These are phyloP conservation scores for Adoxophyes honmai DNA, from an alignment of 1,140 invertebrate genomes.

Conservation along the genomic window DNA sequence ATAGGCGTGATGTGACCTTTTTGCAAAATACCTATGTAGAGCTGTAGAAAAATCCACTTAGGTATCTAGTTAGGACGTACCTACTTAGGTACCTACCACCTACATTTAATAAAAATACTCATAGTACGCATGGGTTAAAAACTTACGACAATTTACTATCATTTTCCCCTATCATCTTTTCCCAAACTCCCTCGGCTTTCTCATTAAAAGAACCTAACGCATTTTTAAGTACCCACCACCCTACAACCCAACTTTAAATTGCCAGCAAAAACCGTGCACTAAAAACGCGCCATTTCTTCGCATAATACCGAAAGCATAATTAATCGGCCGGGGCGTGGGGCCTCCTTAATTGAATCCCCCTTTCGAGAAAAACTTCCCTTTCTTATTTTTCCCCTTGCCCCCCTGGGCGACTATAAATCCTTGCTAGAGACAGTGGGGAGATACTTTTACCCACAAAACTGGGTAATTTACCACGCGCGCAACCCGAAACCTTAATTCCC, in stretches of 20 bases:
- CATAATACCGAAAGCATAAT: conserved; percentile 69
- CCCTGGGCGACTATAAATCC: conserved; percentile 72
- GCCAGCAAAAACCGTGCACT: not conserved
- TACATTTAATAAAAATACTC: no score
- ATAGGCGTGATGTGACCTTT: no score
- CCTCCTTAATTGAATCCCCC: conserved; percentile 69
- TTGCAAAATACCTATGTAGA: no score
- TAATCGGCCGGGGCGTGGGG: conserved; percentile 51
- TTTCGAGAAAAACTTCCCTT: conserved; percentile 69
- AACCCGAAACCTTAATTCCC: not conserved
- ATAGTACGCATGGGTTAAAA: no score
- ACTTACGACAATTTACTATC: no score
- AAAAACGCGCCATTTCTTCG: conserved; percentile 44
- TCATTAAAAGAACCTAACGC: conserved; percentile 1
- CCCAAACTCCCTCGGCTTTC: no score
- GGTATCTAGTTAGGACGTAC: no score
- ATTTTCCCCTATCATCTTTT: no score
- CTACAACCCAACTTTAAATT: no score
- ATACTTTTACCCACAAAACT: conserved; percentile 41
- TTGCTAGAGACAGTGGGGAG: conserved; percentile 67
- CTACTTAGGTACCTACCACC: no score
- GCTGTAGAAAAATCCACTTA: no score
- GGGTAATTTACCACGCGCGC: conserved; percentile 20
- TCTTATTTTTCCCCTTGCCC: conserved; percentile 71
- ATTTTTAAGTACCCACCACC: no score